These are phyloP conservation scores for Dascillus cervinus DNA, from an alignment of 2,888 invertebrate species.

Conservation along the genomic window DNA sequence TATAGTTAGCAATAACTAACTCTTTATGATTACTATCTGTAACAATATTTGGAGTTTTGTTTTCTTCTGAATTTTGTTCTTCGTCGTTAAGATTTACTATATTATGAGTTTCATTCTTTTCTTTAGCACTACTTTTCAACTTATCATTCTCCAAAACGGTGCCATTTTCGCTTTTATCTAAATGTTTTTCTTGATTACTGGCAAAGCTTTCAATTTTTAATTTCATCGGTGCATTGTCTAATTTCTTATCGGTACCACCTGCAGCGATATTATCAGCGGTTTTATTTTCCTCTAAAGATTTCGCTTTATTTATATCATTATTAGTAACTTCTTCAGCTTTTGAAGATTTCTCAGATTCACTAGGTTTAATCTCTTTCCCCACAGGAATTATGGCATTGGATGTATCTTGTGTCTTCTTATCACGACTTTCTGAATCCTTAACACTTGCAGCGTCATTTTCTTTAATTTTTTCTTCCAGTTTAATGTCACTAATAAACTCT, in stretches of 20 bases:
- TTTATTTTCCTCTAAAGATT: not conserved
- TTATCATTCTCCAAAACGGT: too few relatives aligned
- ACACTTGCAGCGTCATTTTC: not conserved
- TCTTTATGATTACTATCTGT: too few relatives aligned
- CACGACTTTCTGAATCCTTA: not conserved
- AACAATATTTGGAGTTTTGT: not conserved
- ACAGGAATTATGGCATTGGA: not conserved
- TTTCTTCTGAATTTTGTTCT: slow-evolving; percentile 10
- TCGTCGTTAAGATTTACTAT: too few relatives aligned
- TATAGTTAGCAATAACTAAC: not conserved
- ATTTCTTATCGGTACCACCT: not conserved
- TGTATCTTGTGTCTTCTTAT: not conserved
- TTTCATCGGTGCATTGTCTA: not conserved
- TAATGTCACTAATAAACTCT: too few relatives aligned
- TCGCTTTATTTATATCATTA: not conserved
- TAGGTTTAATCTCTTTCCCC: not conserved
- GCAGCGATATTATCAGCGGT: not conserved
- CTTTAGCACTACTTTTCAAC: too few relatives aligned
- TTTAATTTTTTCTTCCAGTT: not conserved
- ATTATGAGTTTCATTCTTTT: too few relatives aligned
- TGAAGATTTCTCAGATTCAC: not conserved
- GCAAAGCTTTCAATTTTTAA: too few relatives aligned
- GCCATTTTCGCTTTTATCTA: slow-evolving; percentile 13
- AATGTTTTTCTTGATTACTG: not conserved
- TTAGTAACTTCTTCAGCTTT: not conserved